phyloP scores from a whole-genome alignment of 2,888 invertebrate species.

The Mylabris sibirica region DNA sequence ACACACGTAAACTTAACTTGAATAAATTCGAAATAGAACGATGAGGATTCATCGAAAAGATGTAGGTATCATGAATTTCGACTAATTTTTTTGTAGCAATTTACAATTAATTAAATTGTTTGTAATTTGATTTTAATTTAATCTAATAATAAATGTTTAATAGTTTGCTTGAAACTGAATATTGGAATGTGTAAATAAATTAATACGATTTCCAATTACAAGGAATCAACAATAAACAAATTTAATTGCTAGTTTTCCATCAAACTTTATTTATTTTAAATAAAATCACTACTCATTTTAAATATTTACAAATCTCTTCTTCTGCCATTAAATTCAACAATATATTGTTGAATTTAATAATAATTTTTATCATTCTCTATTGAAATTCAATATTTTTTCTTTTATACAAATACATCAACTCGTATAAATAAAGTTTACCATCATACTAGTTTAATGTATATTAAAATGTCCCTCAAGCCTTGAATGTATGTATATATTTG shows the following conservation, averaged over 20 bases:
- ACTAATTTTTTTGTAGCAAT: not conserved
- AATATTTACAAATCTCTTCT: no score
- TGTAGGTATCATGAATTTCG: not conserved
- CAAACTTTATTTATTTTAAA: not conserved
- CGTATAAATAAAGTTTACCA: no score
- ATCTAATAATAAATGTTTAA: not conserved
- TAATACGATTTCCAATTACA: not conserved
- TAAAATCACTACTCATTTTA: not conserved
- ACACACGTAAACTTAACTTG: not conserved
- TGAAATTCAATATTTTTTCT: no score
- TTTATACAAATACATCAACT: no score
- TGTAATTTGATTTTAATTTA: not conserved
- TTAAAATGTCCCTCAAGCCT: no score
- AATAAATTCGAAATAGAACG: not conserved
- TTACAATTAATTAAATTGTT: not conserved
- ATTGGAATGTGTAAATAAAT: not conserved
- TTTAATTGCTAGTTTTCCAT: not conserved
- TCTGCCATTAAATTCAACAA: no score
- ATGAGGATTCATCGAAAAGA: not conserved
- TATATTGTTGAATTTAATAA: no score
- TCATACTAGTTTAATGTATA: no score
- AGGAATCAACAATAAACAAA: not conserved
- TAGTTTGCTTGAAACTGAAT: not conserved
- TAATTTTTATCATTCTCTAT: no score
- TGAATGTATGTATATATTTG: no score